Evolutionary conservation across 2,888 invertebrate genomes (phyloP), one percentile per base, ranked within the genome.

Genomic region (Nasonovia ribisnigri): DNA sequence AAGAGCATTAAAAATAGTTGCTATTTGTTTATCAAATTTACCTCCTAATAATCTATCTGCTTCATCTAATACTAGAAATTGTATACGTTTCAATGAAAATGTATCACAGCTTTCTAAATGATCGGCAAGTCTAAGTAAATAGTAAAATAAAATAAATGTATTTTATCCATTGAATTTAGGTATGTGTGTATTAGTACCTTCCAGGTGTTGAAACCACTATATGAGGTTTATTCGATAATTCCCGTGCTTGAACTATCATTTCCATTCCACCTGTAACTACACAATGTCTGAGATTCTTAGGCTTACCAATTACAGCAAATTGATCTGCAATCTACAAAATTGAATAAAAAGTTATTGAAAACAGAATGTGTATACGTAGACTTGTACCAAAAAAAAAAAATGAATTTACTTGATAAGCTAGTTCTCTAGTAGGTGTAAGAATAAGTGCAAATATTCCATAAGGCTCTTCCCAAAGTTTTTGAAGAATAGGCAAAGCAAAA

Each of bases 191-290:
- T 26, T 57, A 84, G 54, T 94, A 95, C 95, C 96, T 96, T 1
- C 99, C 99, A 0, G 99, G 99, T 95, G 99, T 99, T 0, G 99
- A 98, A 0, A 99, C 98, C 3, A 99, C 98, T 95, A 99, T 97
- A 95, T 99, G 99, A 0, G 99, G 99, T 92, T 97, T 97, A 95
- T 97, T 97, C 26, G 97, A 96, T 43, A 99, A 96, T 95, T 98
- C 98, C 95, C 97, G 96, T 0, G 98, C 98, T 96, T 99, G 99
- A 29, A 97, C 96, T 94, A 99, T 97, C 97, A 99, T 98, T 95
- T 99, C 98, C 95, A 98, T 98, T 20, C 99, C 99, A 20, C 99
- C 99, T n/a, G 99, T 98, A 42, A 99, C 97, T 0, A 99, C 97
- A 95, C 97, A 97, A 88, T 98, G 98, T 95, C 98, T 96, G 24